Conservation (phyloP, 2,888 invertebrate genomes). For the Lottia scabra region DNA sequence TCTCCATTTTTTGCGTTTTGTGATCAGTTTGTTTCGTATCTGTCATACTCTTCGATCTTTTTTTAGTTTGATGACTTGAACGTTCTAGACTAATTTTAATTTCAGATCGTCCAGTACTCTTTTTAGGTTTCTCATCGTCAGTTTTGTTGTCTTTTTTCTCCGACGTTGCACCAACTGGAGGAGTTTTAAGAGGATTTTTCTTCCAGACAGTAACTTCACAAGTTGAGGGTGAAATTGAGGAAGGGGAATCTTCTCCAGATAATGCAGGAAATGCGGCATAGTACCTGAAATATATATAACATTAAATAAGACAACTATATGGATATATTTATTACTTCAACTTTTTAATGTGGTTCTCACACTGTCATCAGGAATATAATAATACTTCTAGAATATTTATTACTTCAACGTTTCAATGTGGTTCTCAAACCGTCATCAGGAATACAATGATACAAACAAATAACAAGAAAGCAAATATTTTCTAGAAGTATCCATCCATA, state of each 20-base stretch:
- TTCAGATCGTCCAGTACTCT: background rate
- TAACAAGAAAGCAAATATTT: too few species aligned
- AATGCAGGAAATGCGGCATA: constrained; percentile 71
- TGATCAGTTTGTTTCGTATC: constrained; percentile 11
- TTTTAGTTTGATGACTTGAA: background rate
- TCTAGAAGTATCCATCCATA: too few species aligned
- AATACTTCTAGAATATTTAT: too few species aligned
- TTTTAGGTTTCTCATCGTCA: constrained; percentile 1
- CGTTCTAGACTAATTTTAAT: background rate
- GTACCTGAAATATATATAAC: constrained; percentile 59
- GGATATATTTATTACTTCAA: too few species aligned
- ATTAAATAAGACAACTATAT: too few species aligned
- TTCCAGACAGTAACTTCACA: constrained; percentile 38
- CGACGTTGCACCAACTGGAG: constrained; percentile 18
- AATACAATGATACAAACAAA: too few species aligned
- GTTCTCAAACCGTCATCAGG: too few species aligned
- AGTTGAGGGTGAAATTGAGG: constrained; percentile 34
- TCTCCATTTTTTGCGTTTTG: background rate
- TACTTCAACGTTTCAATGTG: too few species aligned
- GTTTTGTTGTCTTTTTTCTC: constrained; percentile 15
- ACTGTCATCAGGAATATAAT: too few species aligned
- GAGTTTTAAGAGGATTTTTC: constrained; percentile 40
- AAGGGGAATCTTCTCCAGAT: constrained; percentile 42
- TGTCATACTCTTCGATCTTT: background rate
- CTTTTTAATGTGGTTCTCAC: too few species aligned